Conservation (phyloP, 2,113 vertebrate genomes). For the Triplophysa tibetana region DNA sequence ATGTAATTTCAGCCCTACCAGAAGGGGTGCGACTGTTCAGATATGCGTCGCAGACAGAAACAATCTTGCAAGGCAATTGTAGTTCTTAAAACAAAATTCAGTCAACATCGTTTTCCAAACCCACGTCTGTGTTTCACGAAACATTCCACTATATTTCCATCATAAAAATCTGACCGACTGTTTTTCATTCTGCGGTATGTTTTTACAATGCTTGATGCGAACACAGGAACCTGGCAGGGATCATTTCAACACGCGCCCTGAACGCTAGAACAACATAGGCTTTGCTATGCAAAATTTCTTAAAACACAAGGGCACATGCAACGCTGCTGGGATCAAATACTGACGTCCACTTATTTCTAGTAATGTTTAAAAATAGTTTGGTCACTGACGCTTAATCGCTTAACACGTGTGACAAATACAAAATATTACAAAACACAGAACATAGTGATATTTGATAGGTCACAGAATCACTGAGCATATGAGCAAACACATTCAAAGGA, state of each 20-base stretch:
- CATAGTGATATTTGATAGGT: neutral
- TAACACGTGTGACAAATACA: too few relatives aligned
- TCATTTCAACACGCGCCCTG: constrained; percentile 34
- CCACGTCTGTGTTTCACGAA: constrained; percentile 35
- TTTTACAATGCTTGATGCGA: constrained; percentile 50
- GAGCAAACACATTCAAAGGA: neutral
- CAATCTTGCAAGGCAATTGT: constrained; percentile 15
- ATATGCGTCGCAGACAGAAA: constrained; percentile 13
- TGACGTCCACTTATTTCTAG: neutral
- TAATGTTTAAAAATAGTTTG: constrained; percentile 28
- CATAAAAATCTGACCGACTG: constrained; percentile 47
- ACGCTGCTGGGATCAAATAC: constrained; percentile 1
- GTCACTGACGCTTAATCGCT: neutral
- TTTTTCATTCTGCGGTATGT: constrained; percentile 55
- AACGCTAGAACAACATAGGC: constrained; percentile 41
- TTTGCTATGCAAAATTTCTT: constrained; percentile 33
- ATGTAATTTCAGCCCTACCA: constrained; percentile 42
- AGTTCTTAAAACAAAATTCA: constrained; percentile 42
- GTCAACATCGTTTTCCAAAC: constrained; percentile 45
- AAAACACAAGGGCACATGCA: constrained; percentile 29
- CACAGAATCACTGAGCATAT: constrained; percentile 17
- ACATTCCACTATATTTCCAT: constrained; percentile 44
- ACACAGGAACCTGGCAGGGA: constrained; percentile 43
- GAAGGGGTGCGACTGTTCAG: constrained; percentile 31
- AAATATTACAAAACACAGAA: neutral